phyloP scores from a whole-genome alignment of 2,888 invertebrate genomes.

The Tubulanus polymorphus region DNA sequence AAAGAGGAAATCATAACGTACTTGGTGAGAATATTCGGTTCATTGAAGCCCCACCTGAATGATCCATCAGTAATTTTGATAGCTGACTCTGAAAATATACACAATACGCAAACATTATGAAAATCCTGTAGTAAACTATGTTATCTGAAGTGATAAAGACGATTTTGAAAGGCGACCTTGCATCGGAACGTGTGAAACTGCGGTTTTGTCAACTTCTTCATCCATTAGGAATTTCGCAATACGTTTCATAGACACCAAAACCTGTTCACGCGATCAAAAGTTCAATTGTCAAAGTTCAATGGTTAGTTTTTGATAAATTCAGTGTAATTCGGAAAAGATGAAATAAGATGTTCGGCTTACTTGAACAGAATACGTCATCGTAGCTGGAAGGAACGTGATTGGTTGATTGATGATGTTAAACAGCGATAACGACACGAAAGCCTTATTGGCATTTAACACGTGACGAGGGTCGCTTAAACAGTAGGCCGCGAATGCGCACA shows the following conservation, averaged over 20 bases:
- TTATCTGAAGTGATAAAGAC: too few species aligned
- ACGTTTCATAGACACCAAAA: constrained; percentile 76
- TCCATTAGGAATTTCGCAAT: constrained; percentile 88
- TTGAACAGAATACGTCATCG: constrained; percentile 68
- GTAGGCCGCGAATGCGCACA: constrained; percentile 80
- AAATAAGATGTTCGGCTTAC: too few species aligned
- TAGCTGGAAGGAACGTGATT: constrained; percentile 66
- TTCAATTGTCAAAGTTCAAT: too few species aligned
- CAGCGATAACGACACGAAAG: constrained; percentile 81
- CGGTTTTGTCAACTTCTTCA: constrained; percentile 73
- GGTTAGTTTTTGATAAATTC: too few species aligned
- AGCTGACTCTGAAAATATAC: too few species aligned
- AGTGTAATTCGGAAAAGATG: too few species aligned
- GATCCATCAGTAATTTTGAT: constrained; percentile 80
- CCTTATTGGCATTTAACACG: constrained; percentile 73
- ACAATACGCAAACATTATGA: too few species aligned
- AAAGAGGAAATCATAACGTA: too few species aligned
- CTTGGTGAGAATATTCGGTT: constrained; percentile 30
- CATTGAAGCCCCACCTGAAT: constrained; percentile 77
- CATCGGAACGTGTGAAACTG: constrained; percentile 23
- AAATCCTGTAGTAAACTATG: too few species aligned
- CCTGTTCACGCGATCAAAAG: too few species aligned
- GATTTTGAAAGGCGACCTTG: too few species aligned
- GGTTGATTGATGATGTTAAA: constrained; percentile 86
- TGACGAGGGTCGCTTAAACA: constrained; percentile 61